A percentile compares a stretch with the other conserved stretches of the same genome.
Evolutionary conservation across 2,797 vertebrate species (phyloP).

Genomic region (Bufotes viridis): DNA sequence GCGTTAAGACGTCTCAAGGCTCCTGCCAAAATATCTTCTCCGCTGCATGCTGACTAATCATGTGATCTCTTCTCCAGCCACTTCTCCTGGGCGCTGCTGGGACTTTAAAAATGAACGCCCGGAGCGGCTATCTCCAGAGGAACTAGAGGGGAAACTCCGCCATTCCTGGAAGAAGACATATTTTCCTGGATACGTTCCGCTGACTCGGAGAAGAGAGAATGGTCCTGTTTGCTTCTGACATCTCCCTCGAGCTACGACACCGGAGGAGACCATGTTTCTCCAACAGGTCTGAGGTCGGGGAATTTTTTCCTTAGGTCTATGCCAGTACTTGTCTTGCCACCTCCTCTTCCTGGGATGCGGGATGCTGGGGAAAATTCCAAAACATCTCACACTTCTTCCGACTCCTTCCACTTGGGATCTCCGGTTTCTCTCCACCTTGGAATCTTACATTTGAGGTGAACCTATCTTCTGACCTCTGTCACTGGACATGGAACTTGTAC

Average conservation of each 20-base stretch:
- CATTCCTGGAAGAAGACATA: constrained; percentile 28
- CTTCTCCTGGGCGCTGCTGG: not conserved
- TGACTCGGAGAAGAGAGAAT: not conserved
- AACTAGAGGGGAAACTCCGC: constrained; percentile 16
- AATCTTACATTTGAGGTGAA: not conserved
- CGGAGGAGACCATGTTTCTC: not conserved
- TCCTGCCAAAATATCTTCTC: constrained; percentile 1
- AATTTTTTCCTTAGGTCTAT: not conserved
- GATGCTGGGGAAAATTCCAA: constrained; percentile 8
- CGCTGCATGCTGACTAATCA: not conserved
- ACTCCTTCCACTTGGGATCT: not conserved
- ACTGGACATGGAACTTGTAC: not conserved
- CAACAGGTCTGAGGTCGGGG: constrained; percentile 7
- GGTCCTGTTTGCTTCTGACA: not conserved
- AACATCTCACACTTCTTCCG: not conserved
- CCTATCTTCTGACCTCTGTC: not conserved
- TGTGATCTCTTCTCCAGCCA: constrained; percentile 22
- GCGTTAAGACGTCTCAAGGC: not conserved
- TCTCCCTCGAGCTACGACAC: not conserved
- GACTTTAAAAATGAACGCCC: constrained; percentile 17
- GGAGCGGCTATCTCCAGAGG: not conserved
- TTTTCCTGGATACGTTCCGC: constrained; percentile 13
- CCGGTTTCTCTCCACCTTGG: not conserved
- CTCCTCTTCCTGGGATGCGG: not conserved
- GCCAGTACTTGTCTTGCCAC: not conserved